Base-by-base conservation (phyloP, 2,888 invertebrate species). In the Helicoverpa assulta region DNA sequence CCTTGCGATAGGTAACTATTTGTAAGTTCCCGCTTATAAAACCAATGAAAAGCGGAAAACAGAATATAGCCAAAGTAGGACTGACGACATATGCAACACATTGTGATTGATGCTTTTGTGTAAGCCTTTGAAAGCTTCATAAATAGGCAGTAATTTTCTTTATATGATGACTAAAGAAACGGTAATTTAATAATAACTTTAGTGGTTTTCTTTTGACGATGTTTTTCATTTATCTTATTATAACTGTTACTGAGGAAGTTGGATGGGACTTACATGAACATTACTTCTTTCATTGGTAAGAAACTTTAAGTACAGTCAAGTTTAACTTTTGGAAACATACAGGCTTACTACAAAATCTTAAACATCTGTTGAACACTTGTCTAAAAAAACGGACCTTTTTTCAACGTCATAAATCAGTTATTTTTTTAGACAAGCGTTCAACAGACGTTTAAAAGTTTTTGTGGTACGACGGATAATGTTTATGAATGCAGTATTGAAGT, bases 31-130 rank as follows among this genome's bases (percentile, higher is more conserved):
- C 4, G 2, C 26, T 26, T 26, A 26, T 26, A 29, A 70, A 50
- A 47, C 40, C 43, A 67, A 73, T 69, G 53, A 68, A 69, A 65
- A 59, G 47, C 14, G 56, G 52, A 60, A 72, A 71, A 56, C 52
- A 7, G 61, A 56, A 70, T 73, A 73, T 62, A 53, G 50, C 18
- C 29, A 37, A 60, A 68, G 66, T 73, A 69, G 51, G 55, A 63
- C 65, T 56, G 71, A 76, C 58, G 59, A 29, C 37, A 40, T 65
- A 78, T 67, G 68, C 18, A 51, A 52, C 29, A 53, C 14, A 61
- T 64, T 56, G 37, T 61, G 21, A 12, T 19, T 61, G 21, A 12
- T n/a, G 18, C 14, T 50, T 16, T 12, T 40, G 21, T 18, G 54
- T 62, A 58, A 52, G 47, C 16, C 16, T 51, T 18, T 8, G 2